Evolutionary conservation across 2,113 vertebrate species (phyloP).

Genomic region (Xyrauchen texanus): DNA sequence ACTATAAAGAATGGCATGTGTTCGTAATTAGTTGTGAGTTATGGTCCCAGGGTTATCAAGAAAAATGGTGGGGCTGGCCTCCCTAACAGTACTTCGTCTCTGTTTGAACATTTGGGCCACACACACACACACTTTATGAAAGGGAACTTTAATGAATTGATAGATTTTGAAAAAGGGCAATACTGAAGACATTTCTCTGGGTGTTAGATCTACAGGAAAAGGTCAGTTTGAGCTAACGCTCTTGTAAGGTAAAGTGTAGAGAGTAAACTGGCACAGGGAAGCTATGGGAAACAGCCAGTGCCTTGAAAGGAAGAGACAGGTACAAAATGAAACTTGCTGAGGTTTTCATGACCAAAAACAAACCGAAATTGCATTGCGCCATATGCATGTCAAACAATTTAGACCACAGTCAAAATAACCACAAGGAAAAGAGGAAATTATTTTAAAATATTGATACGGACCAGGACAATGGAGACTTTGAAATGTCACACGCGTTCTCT

Average conservation of each 20-base stretch:
- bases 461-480: conserved; percentile 72
- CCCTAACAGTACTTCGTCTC: conserved; percentile 47
- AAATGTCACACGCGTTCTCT: conserved; percentile 85
- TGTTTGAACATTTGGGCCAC: conserved; percentile 73
- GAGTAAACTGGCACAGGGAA: conserved; percentile 84
- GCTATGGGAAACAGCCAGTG: conserved; percentile 85
- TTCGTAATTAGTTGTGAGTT: conserved; percentile 52
- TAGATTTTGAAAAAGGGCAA: conserved; percentile 59
- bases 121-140: conserved; percentile 73
- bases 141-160: conserved; percentile 74
- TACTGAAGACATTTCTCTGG: conserved; percentile 81
- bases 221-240: conserved; percentile 70
- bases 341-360: conserved; percentile 97
- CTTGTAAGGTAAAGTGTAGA: conserved; percentile 89
- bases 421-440: conserved; percentile 38
- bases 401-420: conserved; percentile 61
- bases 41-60: conserved; percentile 47
- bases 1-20: conserved; percentile 55
- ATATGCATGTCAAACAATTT: conserved; percentile 81
- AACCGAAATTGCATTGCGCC: conserved; percentile 87
- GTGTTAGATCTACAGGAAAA: conserved; percentile 76
- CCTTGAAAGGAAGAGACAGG: conserved; percentile 85
- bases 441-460: conserved; percentile 55
- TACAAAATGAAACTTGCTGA: conserved; percentile 88
- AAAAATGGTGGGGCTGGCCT: conserved; percentile 51